These are phyloP conservation scores for Cephonodes hylas DNA, from an alignment of 2,888 invertebrate species.

Conservation along the genomic window DNA sequence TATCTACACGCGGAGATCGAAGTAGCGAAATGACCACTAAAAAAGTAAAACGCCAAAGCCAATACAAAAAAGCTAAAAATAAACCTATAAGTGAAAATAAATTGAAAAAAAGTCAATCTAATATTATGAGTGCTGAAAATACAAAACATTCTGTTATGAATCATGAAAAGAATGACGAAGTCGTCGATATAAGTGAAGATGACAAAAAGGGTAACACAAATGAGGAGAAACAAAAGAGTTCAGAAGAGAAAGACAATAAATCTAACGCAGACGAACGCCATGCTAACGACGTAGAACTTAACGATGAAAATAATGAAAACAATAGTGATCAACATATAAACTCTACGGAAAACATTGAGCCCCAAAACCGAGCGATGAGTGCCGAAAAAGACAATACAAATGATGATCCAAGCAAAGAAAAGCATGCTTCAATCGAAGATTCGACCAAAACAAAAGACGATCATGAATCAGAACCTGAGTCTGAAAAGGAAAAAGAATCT, in stretches of 20 bases:
- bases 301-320: neutral
- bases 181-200: neutral
- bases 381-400: neutral
- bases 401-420: neutral
- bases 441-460: no score
- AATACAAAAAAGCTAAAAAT: neutral
- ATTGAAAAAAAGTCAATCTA: neutral
- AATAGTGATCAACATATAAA: neutral
- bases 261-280: neutral
- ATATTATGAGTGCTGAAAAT: neutral
- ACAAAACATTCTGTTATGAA: neutral
- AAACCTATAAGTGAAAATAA: neutral
- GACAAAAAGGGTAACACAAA: neutral
- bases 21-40: neutral
- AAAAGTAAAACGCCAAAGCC: neutral
- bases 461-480: neutral
- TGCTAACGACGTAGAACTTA: neutral
- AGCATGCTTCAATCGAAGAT: neutral
- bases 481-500: conserved; percentile 16
- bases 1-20: neutral
- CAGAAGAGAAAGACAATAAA: neutral
- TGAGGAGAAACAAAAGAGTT: neutral
- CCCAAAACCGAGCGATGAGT: neutral
- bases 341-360: neutral
- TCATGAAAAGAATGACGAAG: neutral